Evolutionary conservation across 2,888 invertebrate genomes (phyloP).

Genomic region (Trachelus iudaicus): DNA sequence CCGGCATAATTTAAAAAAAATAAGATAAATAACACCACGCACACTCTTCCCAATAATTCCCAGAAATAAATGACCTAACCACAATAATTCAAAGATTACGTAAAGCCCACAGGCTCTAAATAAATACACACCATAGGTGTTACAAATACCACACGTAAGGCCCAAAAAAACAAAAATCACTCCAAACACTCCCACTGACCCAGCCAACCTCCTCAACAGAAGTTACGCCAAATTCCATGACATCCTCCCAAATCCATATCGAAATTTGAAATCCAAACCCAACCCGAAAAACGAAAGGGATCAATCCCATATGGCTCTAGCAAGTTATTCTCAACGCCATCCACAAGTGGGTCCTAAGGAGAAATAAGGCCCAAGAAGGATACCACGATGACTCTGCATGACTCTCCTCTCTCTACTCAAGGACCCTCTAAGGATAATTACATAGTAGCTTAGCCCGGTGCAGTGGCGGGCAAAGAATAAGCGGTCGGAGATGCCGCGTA

Average conservation of each 20-base stretch:
- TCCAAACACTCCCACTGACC: not conserved
- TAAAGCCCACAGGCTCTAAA: not conserved
- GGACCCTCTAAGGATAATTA: constrained; percentile 58
- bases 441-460: constrained; percentile 49
- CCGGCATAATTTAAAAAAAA: not conserved
- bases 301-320: too few species aligned
- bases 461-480: constrained; percentile 43
- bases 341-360: not conserved
- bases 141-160: not conserved
- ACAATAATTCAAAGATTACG: not conserved
- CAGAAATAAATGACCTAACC: not conserved
- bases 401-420: constrained; percentile 31
- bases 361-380: not conserved
- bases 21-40: not conserved
- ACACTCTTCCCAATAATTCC: not conserved
- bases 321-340: too few species aligned
- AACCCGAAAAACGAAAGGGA: not conserved
- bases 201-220: not conserved
- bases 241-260: not conserved
- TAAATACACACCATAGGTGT: not conserved
- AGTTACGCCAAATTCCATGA: not conserved
- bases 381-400: constrained; percentile 28
- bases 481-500: constrained; percentile 41
- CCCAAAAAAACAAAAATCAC: not conserved
- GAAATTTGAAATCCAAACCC: not conserved